These are phyloP conservation scores for Agrotis segetum DNA, from an alignment of 2,888 invertebrate genomes.

Conservation along the genomic window DNA sequence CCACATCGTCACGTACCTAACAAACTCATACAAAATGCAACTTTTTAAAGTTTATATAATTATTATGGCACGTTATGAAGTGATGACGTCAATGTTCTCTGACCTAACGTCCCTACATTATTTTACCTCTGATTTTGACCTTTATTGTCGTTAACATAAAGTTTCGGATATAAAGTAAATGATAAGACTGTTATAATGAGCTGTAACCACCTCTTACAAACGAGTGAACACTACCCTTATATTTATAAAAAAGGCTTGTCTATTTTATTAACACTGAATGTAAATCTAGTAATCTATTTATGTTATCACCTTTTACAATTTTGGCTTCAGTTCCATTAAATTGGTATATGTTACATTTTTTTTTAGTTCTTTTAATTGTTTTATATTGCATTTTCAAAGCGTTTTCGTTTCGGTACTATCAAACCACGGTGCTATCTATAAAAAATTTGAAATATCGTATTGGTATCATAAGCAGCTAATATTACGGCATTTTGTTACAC, in stretches of 20 bases:
- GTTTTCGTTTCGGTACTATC: not conserved
- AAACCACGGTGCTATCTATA: not conserved
- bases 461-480: slow-evolving; percentile 22
- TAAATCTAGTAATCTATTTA: slow-evolving; percentile 1
- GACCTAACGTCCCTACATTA: slow-evolving; percentile 15
- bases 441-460: slow-evolving; percentile 2
- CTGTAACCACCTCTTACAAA: slow-evolving; percentile 34
- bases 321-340: not conserved
- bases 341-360: not conserved
- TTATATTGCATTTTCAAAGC: slow-evolving; percentile 4
- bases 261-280: slow-evolving; percentile 8
- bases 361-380: slow-evolving; percentile 10
- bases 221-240: slow-evolving; percentile 18
- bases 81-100: slow-evolving; percentile 40
- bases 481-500: not conserved
- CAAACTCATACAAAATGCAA: slow-evolving; percentile 72
- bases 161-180: not conserved
- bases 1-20: slow-evolving; percentile 72
- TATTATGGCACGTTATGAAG: slow-evolving; percentile 53
- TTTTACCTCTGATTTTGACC: not conserved
- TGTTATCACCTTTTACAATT: too few relatives aligned
- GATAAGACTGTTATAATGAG: slow-evolving; percentile 1
- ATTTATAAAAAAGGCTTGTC: slow-evolving; percentile 11
- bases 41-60: slow-evolving; percentile 42
- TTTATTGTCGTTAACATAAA: not conserved